Evolutionary conservation across 2,113 vertebrate species (phyloP).

Genomic region (Sinocyclocheilus maitianheensis): DNA sequence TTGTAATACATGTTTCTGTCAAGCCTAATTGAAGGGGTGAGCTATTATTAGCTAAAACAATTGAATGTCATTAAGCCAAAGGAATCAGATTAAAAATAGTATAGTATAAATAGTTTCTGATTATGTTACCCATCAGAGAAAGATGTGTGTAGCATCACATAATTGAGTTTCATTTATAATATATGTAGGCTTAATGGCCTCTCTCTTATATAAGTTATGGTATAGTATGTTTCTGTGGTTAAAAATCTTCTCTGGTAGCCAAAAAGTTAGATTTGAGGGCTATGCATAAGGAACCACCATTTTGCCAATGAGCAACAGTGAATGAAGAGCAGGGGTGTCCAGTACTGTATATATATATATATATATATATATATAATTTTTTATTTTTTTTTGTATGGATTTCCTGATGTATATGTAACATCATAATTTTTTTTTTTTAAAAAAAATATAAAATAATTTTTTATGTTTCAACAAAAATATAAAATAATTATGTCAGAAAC

Average conservation of each 20-base stretch:
- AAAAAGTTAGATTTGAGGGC: no score
- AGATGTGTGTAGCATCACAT: no score
- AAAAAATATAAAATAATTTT: neutral
- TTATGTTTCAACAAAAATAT: neutral
- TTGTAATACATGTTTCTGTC: slow-evolving; percentile 10
- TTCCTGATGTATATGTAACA: no score
- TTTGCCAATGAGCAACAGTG: no score
- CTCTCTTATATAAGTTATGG: neutral
- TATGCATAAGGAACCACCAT: no score
- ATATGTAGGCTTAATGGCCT: neutral
- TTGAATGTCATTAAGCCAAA: neutral
- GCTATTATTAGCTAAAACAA: neutral
- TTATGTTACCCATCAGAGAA: neutral
- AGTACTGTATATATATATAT: no score
- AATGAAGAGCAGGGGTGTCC: no score
- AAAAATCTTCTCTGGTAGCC: no score
- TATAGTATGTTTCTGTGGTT: neutral
- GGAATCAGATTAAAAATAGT: neutral
- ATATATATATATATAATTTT: no score
- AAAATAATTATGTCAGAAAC: neutral
- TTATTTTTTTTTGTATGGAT: no score
- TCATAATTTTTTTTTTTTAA: no score
- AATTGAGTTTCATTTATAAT: neutral
- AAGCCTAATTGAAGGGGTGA: neutral
- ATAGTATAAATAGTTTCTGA: no score